Percentiles rank a stretch among this genome's conserved stretches.
Conservation (phyloP, 2,888 invertebrate species). For the Odontocerum albicorne region DNA sequence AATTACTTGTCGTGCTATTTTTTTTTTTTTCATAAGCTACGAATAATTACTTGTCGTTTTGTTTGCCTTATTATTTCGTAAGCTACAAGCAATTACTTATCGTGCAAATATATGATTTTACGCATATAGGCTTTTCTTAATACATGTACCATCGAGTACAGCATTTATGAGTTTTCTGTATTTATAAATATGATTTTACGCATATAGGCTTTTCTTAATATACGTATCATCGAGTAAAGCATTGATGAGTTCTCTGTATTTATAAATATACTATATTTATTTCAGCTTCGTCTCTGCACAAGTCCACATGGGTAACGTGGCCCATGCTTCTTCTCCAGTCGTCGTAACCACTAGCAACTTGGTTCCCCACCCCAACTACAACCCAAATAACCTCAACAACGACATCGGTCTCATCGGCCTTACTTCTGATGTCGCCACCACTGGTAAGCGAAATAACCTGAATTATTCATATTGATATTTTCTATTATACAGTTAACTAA, state of each 20-base stretch:
- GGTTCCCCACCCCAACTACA: constrained; percentile 20
- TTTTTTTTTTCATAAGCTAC: too few species aligned
- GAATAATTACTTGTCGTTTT: too few species aligned
- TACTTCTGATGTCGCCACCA: constrained; percentile 40
- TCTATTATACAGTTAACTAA: too few species aligned
- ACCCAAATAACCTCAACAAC: constrained; percentile 20
- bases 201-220: neutral
- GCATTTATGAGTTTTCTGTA: neutral
- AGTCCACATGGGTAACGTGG: constrained; percentile 15
- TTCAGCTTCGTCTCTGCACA: neutral
- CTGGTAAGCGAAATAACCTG: constrained; percentile 34
- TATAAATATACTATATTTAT: too few species aligned
- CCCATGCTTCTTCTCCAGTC: constrained; percentile 3
- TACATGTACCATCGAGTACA: neutral
- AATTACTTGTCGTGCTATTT: too few species aligned
- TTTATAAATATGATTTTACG: neutral
- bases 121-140: neutral
- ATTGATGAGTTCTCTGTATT: neutral
- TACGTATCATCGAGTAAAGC: neutral
- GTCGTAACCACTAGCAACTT: constrained; percentile 8
- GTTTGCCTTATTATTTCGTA: too few species aligned
- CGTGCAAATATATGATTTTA: neutral
- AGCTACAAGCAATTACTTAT: too few species aligned
- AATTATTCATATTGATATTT: too few species aligned
- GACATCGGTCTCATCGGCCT: constrained; percentile 28